Conservation (phyloP, 2,888 invertebrate species). For the Conistra vaccinii region DNA sequence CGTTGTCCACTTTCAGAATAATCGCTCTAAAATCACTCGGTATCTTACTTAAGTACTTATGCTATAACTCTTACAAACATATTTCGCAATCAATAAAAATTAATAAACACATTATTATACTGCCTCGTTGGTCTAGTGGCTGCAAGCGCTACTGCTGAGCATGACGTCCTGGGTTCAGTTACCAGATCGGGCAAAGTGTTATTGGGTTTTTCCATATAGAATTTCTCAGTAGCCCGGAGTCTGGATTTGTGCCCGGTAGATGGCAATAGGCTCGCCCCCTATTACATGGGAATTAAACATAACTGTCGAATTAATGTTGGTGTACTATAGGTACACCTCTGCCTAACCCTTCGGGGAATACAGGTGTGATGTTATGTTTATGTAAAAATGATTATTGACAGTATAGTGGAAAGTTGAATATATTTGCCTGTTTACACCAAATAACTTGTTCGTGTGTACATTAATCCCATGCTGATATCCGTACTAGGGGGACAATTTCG, state of each 20-base stretch:
- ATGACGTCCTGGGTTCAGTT: neutral
- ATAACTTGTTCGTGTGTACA: neutral
- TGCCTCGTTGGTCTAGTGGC: neutral
- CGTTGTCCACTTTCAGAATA: no score
- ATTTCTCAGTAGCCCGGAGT: no score
- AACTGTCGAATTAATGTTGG: neutral
- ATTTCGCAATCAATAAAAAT: neutral
- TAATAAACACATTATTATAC: neutral
- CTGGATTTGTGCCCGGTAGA: neutral
- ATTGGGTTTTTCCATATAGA: neutral
- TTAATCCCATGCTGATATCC: conserved; percentile 23
- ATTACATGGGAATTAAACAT: neutral
- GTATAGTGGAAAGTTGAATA: neutral
- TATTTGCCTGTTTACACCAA: neutral
- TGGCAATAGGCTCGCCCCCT: neutral
- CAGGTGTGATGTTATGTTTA: neutral
- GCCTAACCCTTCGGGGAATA: neutral
- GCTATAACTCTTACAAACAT: neutral
- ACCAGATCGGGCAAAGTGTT: neutral
- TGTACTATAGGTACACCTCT: neutral
- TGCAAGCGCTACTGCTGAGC: neutral
- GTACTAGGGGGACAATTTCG: conserved; percentile 21
- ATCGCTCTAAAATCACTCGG: no score
- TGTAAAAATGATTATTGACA: no score
- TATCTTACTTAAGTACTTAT: no score